These are phyloP conservation scores for Mormyrus iriodes DNA, from an alignment of 2,113 vertebrate genomes.

Conservation along the genomic window DNA sequence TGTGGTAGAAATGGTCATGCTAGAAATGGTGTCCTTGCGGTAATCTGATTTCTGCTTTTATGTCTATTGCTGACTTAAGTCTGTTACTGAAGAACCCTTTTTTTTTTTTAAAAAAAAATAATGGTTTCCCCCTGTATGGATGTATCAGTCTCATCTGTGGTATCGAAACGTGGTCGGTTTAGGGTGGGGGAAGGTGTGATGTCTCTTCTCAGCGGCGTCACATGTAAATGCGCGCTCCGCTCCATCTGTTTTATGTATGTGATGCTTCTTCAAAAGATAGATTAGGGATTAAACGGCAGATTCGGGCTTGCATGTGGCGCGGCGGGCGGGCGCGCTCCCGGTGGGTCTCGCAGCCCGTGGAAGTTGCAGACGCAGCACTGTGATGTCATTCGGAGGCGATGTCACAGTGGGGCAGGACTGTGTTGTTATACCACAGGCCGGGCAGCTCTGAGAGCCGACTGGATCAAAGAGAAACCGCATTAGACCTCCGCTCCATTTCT, in stretches of 20 bases:
- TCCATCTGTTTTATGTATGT: not conserved
- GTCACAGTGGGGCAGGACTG: conserved; percentile 49
- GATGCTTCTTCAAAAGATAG: not conserved
- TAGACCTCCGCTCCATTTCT: not conserved
- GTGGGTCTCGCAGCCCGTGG: conserved; percentile 39
- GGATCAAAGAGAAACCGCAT: not conserved
- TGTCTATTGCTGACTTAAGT: not conserved
- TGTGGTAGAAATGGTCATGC: too few relatives aligned
- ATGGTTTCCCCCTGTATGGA: not conserved
- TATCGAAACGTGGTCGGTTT: not conserved
- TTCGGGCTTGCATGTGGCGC: not conserved
- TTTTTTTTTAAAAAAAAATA: too few relatives aligned
- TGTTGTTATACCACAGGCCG: conserved; percentile 56
- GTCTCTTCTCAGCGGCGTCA: not conserved
- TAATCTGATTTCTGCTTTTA: not conserved
- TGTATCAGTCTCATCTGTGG: not conserved
- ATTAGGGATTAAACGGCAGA: not conserved
- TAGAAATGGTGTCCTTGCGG: not conserved
- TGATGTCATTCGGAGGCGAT: conserved; percentile 55
- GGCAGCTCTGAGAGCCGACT: conserved; percentile 45
- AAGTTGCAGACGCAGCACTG: conserved; percentile 53
- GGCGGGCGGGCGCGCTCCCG: conserved; percentile 40
- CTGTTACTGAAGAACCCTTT: not conserved
- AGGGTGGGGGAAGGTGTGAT: not conserved
- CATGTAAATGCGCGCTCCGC: not conserved